Evolutionary conservation across 2,113 vertebrate species (phyloP).

Genomic region (Elephas maximus): DNA sequence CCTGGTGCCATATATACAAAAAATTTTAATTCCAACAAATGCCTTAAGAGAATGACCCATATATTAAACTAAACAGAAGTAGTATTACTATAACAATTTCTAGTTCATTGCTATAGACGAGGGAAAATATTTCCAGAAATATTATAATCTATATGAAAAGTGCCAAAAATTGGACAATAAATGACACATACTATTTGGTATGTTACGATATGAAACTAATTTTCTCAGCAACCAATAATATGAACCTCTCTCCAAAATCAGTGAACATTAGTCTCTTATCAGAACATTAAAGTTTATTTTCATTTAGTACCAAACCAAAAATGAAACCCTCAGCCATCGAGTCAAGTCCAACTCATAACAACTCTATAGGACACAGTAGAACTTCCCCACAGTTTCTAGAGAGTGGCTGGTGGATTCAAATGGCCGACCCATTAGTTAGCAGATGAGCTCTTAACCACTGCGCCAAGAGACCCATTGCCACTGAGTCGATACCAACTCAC

Average conservation of each 20-base stretch:
- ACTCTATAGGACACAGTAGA: no score
- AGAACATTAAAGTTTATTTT: constrained; percentile 44
- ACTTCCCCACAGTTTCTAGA: no score
- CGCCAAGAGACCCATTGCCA: no score
- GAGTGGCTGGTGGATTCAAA: no score
- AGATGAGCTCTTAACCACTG: no score
- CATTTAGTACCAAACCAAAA: not conserved
- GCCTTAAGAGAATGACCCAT: not conserved
- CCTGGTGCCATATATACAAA: not conserved
- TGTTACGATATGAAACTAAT: constrained; percentile 35
- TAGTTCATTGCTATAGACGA: not conserved
- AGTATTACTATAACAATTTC: not conserved
- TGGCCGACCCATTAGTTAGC: no score
- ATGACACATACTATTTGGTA: not conserved
- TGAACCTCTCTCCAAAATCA: not conserved
- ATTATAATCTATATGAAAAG: not conserved
- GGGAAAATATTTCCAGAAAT: constrained; percentile 16
- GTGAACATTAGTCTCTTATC: constrained; percentile 15
- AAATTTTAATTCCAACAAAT: constrained; percentile 47
- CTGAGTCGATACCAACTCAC: no score
- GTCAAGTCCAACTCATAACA: no score
- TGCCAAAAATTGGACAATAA: constrained; percentile 41
- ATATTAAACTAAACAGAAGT: not conserved
- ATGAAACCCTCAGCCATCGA: no score
- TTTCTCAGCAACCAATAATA: constrained; percentile 45